Evolutionary conservation across 2,113 vertebrate species (phyloP), one percentile per base, ranked within the genome.

Genomic region (Corvus hawaiiensis): DNA sequence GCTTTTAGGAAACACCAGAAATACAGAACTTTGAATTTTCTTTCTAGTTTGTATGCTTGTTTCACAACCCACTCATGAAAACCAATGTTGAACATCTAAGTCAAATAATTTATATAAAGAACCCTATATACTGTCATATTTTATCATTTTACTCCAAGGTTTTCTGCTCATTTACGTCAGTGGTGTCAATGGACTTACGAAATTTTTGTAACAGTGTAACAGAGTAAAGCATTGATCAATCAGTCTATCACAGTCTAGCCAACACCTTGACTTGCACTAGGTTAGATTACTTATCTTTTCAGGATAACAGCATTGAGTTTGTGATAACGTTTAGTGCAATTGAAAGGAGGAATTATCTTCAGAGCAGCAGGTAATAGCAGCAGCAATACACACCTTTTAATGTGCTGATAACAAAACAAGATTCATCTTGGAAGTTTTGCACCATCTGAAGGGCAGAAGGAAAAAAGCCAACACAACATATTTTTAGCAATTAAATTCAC

Each of bases 401-500:
- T 48, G 98, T 98, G 96, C 98, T 98, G 98, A 99, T 99, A 87
- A 98, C 96, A 95, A 99, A 99, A 94, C 98, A 99, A 16, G 98
- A 98, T 93, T 99, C 99, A 16, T 99, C 99, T 93, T 97, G 98
- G 96, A 99, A 99, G 97, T 99, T 99, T 95, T 99, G 98, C 63
- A 99, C 98, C 99, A 99, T 99, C 99, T 99, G 97, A 96, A 98
- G 30, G 78, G 94, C 73, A 95, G 81, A 95, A 89, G 52, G 43
- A 64, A 93, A 86, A 90, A 90, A 90, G 67, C 13, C 71, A 95
- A 88, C 19, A 62, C 5, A 73, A 49, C 68, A 64, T 16, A 41
- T 32, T 87, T 95, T 89, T 72, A 93, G 76, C 19, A 81, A 89
- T 67, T 71, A 59, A 63, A 77, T 59, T 83, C 44, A 64, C 58